A percentile compares a stretch with the other conserved stretches of the same genome.
These are phyloP conservation scores for Papilio protenor DNA, from an alignment of 2,888 invertebrate genomes.

Conservation along the genomic window DNA sequence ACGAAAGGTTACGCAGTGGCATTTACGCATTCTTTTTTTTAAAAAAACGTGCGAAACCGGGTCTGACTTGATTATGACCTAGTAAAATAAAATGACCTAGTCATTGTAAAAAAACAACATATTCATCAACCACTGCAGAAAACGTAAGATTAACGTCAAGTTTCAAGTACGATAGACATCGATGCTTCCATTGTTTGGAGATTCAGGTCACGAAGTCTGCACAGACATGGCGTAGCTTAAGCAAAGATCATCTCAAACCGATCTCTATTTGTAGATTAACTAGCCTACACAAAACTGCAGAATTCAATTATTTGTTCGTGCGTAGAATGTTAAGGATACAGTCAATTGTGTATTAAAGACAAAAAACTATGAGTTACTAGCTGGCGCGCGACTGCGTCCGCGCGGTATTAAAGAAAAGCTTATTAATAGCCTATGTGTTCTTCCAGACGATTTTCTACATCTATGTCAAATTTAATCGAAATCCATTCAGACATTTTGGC, in stretches of 20 bases:
- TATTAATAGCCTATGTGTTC: too few relatives aligned
- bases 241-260: background rate
- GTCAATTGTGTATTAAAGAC: background rate
- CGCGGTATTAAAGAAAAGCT: too few relatives aligned
- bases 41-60: background rate
- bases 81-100: background rate
- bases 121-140: background rate
- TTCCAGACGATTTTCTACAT: too few relatives aligned
- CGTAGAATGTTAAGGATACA: background rate
- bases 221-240: conserved; percentile 9
- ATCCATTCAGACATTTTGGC: too few relatives aligned
- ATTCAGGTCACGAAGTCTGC: conserved; percentile 39
- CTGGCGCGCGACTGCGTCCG: too few relatives aligned
- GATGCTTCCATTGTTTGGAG: conserved; percentile 25
- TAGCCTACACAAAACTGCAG: background rate
- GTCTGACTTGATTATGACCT: background rate
- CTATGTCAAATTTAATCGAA: too few relatives aligned
- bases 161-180: conserved; percentile 29
- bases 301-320: background rate
- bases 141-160: conserved; percentile 19
- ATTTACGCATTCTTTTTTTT: too few relatives aligned
- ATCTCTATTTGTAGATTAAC: background rate
- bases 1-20: background rate
- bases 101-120: background rate
- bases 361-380: too few relatives aligned